Evolutionary conservation across 2,797 vertebrate species (phyloP).

Genomic region (Epinephelus coioides): DNA sequence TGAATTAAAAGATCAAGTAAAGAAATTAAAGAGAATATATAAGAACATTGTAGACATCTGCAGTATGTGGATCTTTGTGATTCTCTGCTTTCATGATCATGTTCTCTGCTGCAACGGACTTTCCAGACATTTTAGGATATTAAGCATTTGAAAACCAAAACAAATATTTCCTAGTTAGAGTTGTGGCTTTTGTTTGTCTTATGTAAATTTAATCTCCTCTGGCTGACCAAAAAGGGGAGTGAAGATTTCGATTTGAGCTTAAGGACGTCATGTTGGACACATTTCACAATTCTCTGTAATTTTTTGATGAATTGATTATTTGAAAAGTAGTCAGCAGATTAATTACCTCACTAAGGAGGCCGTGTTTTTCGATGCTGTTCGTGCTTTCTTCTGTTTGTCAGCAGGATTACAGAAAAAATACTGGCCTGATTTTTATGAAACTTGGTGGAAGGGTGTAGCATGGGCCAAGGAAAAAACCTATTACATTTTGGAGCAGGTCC

Average conservation of each 20-base stretch:
- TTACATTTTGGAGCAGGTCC: no score
- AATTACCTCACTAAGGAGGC: no score
- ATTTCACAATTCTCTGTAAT: not conserved
- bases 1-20: conserved; percentile 23
- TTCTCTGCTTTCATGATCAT: not conserved
- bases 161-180: no score
- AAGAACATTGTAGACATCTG: not conserved
- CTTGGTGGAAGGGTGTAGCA: no score
- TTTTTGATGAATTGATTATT: not conserved
- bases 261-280: not conserved
- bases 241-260: not conserved
- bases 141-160: no score
- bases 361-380: no score
- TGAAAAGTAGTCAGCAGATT: not conserved
- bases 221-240: not conserved
- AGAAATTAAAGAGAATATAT: conserved; percentile 3
- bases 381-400: no score
- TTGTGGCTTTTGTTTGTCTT: not conserved
- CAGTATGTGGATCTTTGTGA: not conserved
- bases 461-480: no score
- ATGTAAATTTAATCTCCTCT: not conserved
- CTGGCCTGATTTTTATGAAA: no score
- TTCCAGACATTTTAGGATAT: not conserved
- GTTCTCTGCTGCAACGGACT: not conserved
- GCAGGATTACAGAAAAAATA: no score